These are phyloP conservation scores for Cotesia vestalis DNA, from an alignment of 1,140 invertebrate species.

Conservation along the genomic window DNA sequence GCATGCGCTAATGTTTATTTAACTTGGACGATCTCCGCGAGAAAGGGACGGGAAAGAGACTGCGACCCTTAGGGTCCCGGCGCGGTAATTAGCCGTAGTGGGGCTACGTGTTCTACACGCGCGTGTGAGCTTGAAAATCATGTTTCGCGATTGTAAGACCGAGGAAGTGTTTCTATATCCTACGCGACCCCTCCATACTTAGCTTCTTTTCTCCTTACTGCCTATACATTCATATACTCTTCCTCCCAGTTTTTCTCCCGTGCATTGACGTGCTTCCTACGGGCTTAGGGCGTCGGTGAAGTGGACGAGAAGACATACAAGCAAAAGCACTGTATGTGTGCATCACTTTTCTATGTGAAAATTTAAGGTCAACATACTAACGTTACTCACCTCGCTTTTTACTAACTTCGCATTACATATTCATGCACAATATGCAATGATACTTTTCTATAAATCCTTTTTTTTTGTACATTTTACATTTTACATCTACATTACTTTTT, in stretches of 20 bases:
- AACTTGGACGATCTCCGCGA: slow-evolving; percentile 15
- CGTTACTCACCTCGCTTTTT: slow-evolving; percentile 23
- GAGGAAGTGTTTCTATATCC: slow-evolving; percentile 51
- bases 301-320: slow-evolving; percentile 21
- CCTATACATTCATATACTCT: slow-evolving; percentile 10
- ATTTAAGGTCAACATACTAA: slow-evolving; percentile 34
- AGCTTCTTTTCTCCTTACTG: background rate
- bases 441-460: background rate
- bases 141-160: slow-evolving; percentile 41
- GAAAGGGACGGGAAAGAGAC: slow-evolving; percentile 3
- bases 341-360: background rate
- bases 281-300: slow-evolving; percentile 36
- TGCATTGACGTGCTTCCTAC: slow-evolving; percentile 56
- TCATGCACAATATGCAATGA: slow-evolving; percentile 22
- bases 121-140: slow-evolving; percentile 58
- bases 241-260: slow-evolving; percentile 29
- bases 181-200: slow-evolving; percentile 31
- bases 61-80: slow-evolving; percentile 42
- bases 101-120: slow-evolving; percentile 49
- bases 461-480: too few species aligned
- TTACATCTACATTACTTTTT: background rate
- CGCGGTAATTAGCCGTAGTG: slow-evolving; percentile 60
- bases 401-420: slow-evolving; percentile 34
- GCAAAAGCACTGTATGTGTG: slow-evolving; percentile 1
- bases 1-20: slow-evolving; percentile 20